Percentiles rank a stretch among this genome's conserved stretches.
Conservation (phyloP, 2,888 invertebrate species). For the Drosophila parthenogenetica region DNA sequence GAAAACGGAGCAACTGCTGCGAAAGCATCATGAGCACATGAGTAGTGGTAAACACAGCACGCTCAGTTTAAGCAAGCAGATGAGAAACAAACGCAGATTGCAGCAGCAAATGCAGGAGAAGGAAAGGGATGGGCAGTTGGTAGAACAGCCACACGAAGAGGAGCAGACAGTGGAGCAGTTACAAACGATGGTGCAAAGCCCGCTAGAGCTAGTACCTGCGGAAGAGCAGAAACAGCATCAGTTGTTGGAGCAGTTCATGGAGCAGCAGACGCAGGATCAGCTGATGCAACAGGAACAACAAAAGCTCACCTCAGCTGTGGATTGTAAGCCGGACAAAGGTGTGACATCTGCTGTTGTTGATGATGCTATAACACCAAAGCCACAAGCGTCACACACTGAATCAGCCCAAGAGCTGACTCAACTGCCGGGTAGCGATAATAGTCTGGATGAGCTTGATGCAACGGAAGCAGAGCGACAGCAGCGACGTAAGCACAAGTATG, state of each 20-base stretch:
- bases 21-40: slow-evolving; percentile 80
- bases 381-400: slow-evolving; percentile 7
- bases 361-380: slow-evolving; percentile 52
- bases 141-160: slow-evolving; percentile 5
- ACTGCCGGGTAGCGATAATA: not conserved
- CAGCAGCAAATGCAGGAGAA: slow-evolving; percentile 33
- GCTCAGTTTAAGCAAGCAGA: slow-evolving; percentile 41
- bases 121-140: not conserved
- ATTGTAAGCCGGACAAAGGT: slow-evolving; percentile 40
- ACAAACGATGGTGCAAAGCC: not conserved
- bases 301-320: slow-evolving; percentile 49
- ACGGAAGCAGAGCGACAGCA: slow-evolving; percentile 62
- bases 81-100: slow-evolving; percentile 27
- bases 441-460: slow-evolving; percentile 7
- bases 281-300: slow-evolving; percentile 18
- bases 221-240: not conserved
- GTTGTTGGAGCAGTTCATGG: not conserved
- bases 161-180: not conserved
- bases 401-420: slow-evolving; percentile 12
- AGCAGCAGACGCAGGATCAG: slow-evolving; percentile 4
- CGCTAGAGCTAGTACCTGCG: too few relatives aligned
- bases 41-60: slow-evolving; percentile 37
- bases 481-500: slow-evolving; percentile 80
- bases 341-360: slow-evolving; percentile 22
- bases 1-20: slow-evolving; percentile 80